A percentile compares a stretch with the other conserved stretches of the same genome.
Evolutionary conservation across 2,797 vertebrate genomes (phyloP).

Genomic region (Sebastes glaucus): DNA sequence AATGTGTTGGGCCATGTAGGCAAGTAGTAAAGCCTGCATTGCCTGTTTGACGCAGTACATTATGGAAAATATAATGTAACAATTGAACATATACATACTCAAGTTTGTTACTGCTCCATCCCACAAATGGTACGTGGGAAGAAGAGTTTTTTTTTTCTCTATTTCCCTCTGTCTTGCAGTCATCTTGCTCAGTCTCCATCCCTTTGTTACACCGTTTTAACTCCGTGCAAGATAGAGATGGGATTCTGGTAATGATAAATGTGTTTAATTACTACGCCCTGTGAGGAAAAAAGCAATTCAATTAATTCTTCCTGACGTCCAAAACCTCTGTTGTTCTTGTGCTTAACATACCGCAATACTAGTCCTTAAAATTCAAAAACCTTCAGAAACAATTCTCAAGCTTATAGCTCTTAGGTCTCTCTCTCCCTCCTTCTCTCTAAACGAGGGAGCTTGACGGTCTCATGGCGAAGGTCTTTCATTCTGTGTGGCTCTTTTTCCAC

Average conservation of each 20-base stretch:
- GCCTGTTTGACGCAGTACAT: not conserved
- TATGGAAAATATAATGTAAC: not conserved
- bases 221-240: not conserved
- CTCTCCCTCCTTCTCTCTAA: not conserved
- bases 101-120: not conserved
- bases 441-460: constrained; percentile 9
- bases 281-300: not conserved
- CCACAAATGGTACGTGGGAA: not conserved
- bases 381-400: constrained; percentile 1
- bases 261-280: constrained; percentile 27
- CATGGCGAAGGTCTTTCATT: not conserved
- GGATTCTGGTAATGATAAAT: constrained; percentile 31
- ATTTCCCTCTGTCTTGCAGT: not conserved
- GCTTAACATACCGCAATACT: not conserved
- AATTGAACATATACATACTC: not conserved
- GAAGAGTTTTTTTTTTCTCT: not conserved
- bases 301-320: not conserved
- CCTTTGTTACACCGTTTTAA: not conserved
- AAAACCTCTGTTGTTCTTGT: not conserved
- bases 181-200: not conserved
- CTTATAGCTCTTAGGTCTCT: not conserved
- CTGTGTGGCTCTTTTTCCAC: not conserved
- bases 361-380: not conserved
- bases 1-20: not conserved
- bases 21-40: not conserved